These are phyloP conservation scores for Melanotaenia parkinsoni DNA, from an alignment of 2,797 vertebrate genomes.

Conservation along the genomic window DNA sequence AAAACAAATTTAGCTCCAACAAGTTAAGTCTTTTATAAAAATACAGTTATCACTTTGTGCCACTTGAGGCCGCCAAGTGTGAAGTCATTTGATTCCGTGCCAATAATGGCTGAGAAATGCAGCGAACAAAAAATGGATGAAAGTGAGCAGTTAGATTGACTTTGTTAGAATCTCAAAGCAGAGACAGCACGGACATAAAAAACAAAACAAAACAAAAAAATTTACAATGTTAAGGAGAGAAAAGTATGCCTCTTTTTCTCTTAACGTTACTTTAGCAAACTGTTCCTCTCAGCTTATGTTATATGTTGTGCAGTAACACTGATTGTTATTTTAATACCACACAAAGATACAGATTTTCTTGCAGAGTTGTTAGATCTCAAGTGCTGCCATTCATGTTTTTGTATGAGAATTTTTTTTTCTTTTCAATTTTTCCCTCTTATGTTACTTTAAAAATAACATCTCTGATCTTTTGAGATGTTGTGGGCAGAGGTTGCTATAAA, in stretches of 20 bases:
- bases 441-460: slow-evolving; percentile 67
- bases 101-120: background rate
- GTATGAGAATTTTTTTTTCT: slow-evolving; percentile 5
- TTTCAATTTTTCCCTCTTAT: slow-evolving; percentile 37
- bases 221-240: background rate
- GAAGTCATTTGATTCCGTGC: slow-evolving; percentile 15
- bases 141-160: background rate
- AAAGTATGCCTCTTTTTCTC: background rate
- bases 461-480: slow-evolving; percentile 76
- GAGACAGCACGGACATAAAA: background rate
- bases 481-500: slow-evolving; percentile 71
- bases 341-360: background rate
- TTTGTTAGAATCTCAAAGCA: background rate
- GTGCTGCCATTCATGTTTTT: background rate
- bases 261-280: slow-evolving; percentile 1
- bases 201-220: background rate
- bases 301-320: background rate
- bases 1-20: background rate
- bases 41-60: slow-evolving; percentile 21
- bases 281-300: slow-evolving; percentile 10
- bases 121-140: background rate
- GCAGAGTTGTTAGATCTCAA: background rate
- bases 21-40: slow-evolving; percentile 13
- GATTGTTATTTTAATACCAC: slow-evolving; percentile 4
- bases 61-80: slow-evolving; percentile 26